phyloP scores from a whole-genome alignment of 1,140 invertebrate genomes.

The Ooceraea biroi region DNA sequence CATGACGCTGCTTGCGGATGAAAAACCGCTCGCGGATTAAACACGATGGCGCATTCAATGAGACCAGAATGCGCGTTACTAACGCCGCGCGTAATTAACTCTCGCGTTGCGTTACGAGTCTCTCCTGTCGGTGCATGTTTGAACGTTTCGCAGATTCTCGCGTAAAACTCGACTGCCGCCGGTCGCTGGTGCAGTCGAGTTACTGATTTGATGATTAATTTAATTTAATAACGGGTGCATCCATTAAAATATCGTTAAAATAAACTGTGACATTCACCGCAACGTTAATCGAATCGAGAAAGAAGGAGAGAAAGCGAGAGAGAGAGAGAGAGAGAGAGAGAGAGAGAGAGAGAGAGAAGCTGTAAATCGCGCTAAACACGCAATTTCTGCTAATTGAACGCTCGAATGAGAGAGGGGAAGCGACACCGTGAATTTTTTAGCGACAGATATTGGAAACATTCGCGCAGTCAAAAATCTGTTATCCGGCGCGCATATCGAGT shows the following conservation, averaged over 20 bases:
- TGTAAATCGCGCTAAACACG: too few relatives aligned
- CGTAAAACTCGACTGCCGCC: not conserved
- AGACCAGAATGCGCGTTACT: constrained; percentile 51
- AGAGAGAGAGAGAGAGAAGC: too few relatives aligned
- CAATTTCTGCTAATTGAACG: too few relatives aligned
- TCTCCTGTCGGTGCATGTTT: constrained; percentile 40
- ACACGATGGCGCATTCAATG: constrained; percentile 44
- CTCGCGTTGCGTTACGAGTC: constrained; percentile 3
- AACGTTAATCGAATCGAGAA: not conserved
- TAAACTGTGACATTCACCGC: constrained; percentile 9
- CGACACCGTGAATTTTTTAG: constrained; percentile 17
- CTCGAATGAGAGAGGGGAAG: not conserved
- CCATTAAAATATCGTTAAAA: constrained; percentile 62
- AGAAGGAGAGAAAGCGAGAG: not conserved
- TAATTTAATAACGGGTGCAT: constrained; percentile 51
- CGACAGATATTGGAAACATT: constrained; percentile 49
- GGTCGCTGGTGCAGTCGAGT: constrained; percentile 6
- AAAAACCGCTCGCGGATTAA: constrained; percentile 51
- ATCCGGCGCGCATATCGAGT: constrained; percentile 41
- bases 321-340: too few relatives aligned
- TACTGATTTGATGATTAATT: constrained; percentile 60
- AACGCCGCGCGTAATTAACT: constrained; percentile 55
- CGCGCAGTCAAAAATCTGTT: constrained; percentile 44
- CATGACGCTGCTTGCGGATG: not conserved
- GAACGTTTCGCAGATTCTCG: constrained; percentile 51